Percentiles rank a stretch among this genome's conserved stretches.
phyloP scores from a whole-genome alignment of 2,888 invertebrate genomes.

The Drosophila flavopinicola region DNA sequence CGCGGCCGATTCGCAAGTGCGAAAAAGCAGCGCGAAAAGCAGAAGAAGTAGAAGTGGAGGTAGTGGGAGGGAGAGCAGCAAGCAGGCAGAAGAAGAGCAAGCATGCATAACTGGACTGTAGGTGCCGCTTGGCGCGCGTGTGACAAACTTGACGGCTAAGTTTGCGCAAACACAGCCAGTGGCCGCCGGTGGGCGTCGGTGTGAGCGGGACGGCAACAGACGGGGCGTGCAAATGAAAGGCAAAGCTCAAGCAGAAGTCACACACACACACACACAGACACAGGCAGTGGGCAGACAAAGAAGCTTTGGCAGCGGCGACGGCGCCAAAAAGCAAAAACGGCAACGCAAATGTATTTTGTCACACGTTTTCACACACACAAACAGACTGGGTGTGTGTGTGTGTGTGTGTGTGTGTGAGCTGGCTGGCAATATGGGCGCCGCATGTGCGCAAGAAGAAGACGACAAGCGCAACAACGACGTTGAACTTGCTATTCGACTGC shows the following conservation, averaged over 20 bases:
- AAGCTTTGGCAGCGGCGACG: slow-evolving; percentile 55
- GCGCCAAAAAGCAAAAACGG: slow-evolving; percentile 76
- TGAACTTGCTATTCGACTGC: slow-evolving; percentile 49
- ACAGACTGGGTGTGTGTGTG: slow-evolving; percentile 30
- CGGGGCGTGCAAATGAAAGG: slow-evolving; percentile 72
- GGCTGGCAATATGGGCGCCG: slow-evolving; percentile 60
- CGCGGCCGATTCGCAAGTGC: slow-evolving; percentile 62
- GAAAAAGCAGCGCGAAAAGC: slow-evolving; percentile 61
- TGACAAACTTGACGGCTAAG: slow-evolving; percentile 80
- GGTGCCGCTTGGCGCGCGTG: slow-evolving; percentile 59
- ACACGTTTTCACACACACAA: slow-evolving; percentile 61
- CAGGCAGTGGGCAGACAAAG: slow-evolving; percentile 52
- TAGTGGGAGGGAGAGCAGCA: background rate
- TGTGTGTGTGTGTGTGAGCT: slow-evolving; percentile 55
- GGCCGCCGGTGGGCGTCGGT: slow-evolving; percentile 33
- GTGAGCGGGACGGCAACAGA: slow-evolving; percentile 63
- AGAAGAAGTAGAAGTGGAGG: slow-evolving; percentile 12
- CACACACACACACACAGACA: slow-evolving; percentile 34
- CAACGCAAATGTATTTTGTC: slow-evolving; percentile 78
- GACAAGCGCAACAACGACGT: slow-evolving; percentile 66
- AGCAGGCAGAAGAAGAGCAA: slow-evolving; percentile 6
- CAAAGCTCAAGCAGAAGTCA: slow-evolving; percentile 63
- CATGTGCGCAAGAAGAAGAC: slow-evolving; percentile 70
- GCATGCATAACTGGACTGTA: slow-evolving; percentile 43
- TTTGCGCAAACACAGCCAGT: slow-evolving; percentile 63